These are phyloP conservation scores for Phrixothrix hirtus DNA, from an alignment of 2,888 invertebrate genomes.

Conservation along the genomic window DNA sequence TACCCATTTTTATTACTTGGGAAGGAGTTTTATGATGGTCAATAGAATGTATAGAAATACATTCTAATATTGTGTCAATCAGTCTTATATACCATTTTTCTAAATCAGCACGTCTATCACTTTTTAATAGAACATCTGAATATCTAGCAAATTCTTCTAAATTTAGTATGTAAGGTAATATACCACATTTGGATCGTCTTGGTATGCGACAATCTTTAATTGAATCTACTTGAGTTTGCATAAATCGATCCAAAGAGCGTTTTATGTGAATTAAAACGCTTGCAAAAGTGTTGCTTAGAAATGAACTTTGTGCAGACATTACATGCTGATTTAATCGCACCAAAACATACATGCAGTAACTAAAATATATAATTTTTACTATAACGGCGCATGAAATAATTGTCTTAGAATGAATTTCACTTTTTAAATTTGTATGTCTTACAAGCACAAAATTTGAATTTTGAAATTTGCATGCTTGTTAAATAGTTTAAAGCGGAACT, in stretches of 20 bases:
- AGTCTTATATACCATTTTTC: constrained; percentile 89
- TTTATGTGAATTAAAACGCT: constrained; percentile 86
- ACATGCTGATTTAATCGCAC: constrained; percentile 92
- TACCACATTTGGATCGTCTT: constrained; percentile 81
- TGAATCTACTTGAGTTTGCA: constrained; percentile 80
- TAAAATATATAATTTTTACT: constrained; percentile 54
- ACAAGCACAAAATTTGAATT: too few relatives aligned
- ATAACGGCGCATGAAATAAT: too few relatives aligned
- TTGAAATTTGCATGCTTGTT: background rate
- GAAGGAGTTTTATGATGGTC: constrained; percentile 92
- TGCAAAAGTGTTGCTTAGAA: constrained; percentile 85
- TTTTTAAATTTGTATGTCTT: too few relatives aligned
- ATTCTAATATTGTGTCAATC: constrained; percentile 82
- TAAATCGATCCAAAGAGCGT: constrained; percentile 87
- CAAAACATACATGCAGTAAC: constrained; percentile 92
- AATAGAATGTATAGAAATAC: constrained; percentile 74
- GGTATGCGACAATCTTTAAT: constrained; percentile 78
- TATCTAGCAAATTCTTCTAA: constrained; percentile 88
- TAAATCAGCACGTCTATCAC: constrained; percentile 84
- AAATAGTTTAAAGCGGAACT: constrained; percentile 58
- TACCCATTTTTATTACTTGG: constrained; percentile 88
- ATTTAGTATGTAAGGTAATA: constrained; percentile 85
- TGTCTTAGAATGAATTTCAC: too few relatives aligned
- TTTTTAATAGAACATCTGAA: constrained; percentile 86
- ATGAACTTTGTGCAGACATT: constrained; percentile 86